Conservation (phyloP, 2,113 vertebrate species). For the Tachuris rubrigastra region DNA sequence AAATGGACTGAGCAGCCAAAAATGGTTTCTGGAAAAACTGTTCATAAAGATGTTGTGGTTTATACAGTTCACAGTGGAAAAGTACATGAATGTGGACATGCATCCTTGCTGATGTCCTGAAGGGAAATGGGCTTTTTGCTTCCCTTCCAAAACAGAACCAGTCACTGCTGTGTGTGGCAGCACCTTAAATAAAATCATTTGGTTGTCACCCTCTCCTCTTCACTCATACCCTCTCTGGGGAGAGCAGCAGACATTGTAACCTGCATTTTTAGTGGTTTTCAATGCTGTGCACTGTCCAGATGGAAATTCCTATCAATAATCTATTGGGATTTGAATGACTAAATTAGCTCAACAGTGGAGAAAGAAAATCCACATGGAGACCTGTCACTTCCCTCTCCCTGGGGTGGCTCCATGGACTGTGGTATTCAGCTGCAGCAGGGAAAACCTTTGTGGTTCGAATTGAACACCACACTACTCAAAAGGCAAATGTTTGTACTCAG, state of each 20-base stretch:
- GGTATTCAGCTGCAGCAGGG: neutral
- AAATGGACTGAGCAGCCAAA: neutral
- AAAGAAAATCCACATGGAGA: neutral
- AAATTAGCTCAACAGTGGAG: neutral
- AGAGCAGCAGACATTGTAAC: neutral
- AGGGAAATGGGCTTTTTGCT: neutral
- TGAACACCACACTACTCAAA: neutral
- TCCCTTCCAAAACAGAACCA: neutral
- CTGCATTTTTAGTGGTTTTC: neutral
- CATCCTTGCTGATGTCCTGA: neutral
- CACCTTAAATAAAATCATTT: neutral
- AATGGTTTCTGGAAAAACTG: neutral
- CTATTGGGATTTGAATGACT: neutral
- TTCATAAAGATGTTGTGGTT: neutral
- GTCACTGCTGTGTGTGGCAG: neutral
- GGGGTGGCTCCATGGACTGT: rapidly evolving
- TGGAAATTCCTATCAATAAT: neutral
- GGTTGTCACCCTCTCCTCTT: rapidly evolving
- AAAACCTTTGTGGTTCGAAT: neutral
- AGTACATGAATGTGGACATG: neutral
- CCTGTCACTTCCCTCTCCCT: neutral
- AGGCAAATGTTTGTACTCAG: neutral
- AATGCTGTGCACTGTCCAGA: neutral
- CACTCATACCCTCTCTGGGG: neutral
- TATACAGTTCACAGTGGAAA: neutral